Evolutionary conservation across 2,888 invertebrate species (phyloP).

Genomic region (Drosophila mettleri): DNA sequence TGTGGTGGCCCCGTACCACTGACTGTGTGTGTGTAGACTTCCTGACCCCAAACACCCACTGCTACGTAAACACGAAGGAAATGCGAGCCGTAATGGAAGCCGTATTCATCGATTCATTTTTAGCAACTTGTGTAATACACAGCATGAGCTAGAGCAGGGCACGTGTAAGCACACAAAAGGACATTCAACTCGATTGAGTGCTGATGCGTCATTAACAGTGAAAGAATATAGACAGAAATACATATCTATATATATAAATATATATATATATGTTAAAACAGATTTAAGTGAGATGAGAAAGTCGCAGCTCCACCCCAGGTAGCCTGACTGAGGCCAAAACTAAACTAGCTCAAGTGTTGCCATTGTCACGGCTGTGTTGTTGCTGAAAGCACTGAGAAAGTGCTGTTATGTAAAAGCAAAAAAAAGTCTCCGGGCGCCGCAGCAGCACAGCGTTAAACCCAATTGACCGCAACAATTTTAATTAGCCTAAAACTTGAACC

Average conservation of each 20-base stretch:
- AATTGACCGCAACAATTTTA: conserved; percentile 64
- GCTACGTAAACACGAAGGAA: conserved; percentile 48
- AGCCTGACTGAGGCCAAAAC: conserved; percentile 17
- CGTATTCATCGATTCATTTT: conserved; percentile 64
- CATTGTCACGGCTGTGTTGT: conserved; percentile 7
- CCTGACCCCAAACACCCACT: not conserved
- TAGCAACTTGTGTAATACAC: conserved; percentile 22
- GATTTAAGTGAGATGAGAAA: conserved; percentile 39
- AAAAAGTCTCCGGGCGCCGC: conserved; percentile 14
- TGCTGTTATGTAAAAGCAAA: conserved; percentile 28
- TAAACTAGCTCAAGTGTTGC: conserved; percentile 55
- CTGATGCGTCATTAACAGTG: conserved; percentile 29
- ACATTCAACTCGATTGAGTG: conserved; percentile 62
- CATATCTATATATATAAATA: not conserved
- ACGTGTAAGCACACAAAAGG: conserved; percentile 44
- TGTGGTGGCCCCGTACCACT: conserved; percentile 46
- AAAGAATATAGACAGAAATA: not conserved
- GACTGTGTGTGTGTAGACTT: not conserved
- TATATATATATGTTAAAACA: not conserved
- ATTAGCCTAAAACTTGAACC: conserved; percentile 47
- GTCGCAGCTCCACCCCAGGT: conserved; percentile 20
- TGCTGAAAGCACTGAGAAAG: conserved; percentile 37
- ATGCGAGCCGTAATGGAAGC: conserved; percentile 58
- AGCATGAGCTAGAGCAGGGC: conserved; percentile 1
- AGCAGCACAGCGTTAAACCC: conserved; percentile 35